A percentile compares a stretch with the other conserved stretches of the same genome.
phyloP scores from a whole-genome alignment of 2,797 vertebrate species.

The Cetoscarus ocellatus region DNA sequence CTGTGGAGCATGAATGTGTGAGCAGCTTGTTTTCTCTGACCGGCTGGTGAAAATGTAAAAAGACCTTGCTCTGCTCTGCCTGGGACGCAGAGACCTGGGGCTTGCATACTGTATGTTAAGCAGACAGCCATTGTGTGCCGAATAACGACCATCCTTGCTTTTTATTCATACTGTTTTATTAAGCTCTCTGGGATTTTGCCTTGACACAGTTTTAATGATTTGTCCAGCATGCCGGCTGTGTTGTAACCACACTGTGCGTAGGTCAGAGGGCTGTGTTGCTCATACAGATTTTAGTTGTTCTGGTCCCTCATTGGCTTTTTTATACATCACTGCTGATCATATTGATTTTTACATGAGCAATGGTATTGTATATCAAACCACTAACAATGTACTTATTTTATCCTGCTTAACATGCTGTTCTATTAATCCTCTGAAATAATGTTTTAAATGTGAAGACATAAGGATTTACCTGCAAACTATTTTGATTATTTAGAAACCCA shows the following conservation, averaged over 20 bases:
- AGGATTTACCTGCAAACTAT: conserved; percentile 1
- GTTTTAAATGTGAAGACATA: conserved; percentile 5
- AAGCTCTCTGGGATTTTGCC: conserved; percentile 75
- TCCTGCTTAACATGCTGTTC: background rate
- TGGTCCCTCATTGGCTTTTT: conserved; percentile 50
- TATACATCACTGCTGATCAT: conserved; percentile 21
- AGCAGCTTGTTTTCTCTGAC: conserved; percentile 71
- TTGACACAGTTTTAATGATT: conserved; percentile 74
- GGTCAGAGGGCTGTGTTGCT: conserved; percentile 55
- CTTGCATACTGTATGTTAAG: conserved; percentile 73
- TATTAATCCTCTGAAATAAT: background rate
- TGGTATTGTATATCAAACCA: conserved; percentile 5
- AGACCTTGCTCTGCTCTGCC: conserved; percentile 69
- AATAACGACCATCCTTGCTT: conserved; percentile 74
- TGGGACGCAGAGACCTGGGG: conserved; percentile 74
- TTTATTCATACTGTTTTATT: conserved; percentile 82
- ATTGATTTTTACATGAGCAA: conserved; percentile 33
- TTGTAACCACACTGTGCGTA: conserved; percentile 44
- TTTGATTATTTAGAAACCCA: background rate
- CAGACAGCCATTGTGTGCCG: conserved; percentile 72
- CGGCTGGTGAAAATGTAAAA: conserved; percentile 71
- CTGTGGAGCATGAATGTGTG: conserved; percentile 54
- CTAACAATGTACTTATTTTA: conserved; percentile 1
- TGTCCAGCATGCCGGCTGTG: conserved; percentile 50
- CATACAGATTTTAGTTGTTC: conserved; percentile 25